Base-by-base conservation (phyloP, 35 echinoderm and acorn worm genomes). In the Apostichopus parvimensis region DNA sequence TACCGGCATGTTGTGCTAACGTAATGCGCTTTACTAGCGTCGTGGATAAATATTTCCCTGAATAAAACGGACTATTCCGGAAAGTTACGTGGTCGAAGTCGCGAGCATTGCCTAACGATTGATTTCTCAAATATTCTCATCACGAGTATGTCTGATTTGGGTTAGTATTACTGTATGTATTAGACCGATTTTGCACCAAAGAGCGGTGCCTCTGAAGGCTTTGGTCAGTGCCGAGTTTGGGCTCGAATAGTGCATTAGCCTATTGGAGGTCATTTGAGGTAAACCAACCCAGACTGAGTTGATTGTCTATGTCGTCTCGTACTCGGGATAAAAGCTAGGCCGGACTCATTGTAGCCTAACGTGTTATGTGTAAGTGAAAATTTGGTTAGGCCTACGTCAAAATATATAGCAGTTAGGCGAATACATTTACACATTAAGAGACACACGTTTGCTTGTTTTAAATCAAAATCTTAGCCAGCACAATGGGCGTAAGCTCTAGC, bases 241-340 rank as follows among this genome's bases (percentile, higher is more conserved):
- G 28, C 57, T 26, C 64, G 20, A 87, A 87, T 87, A 87, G 85
- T 87, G 85, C 85, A 87, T 87, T 87, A 87, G 85, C 85, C 85
- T 87, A 87, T 87, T 24, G 57, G 85, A 87, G 85, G 85, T 87
- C 85, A 87, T 87, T 71, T 87, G 85, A 87, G 85, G 85, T 87
- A 87, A 87, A 87, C 85, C 85, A 87, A 45, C 85, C 85, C 85
- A 87, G 85, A 71, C 85, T 71, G 83, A 86, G 53, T 80, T 55
- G 79, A 45, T 82, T 59, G 85, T 87, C 85, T 87, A 71, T 87
- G 85, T 87, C 22, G 85, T 71, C 85, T 87, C 22, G 85, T 59
- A 66, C 23, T 80, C 23, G 21, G 23, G 17, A 20, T 11, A 87
- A 65, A 59, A 57, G 85, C 85, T 87, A 71, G 85, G 64, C 64